Percentiles rank a stretch among this genome's conserved stretches.
phyloP scores from a whole-genome alignment of 1,140 invertebrate species.

The Apis cerana region DNA sequence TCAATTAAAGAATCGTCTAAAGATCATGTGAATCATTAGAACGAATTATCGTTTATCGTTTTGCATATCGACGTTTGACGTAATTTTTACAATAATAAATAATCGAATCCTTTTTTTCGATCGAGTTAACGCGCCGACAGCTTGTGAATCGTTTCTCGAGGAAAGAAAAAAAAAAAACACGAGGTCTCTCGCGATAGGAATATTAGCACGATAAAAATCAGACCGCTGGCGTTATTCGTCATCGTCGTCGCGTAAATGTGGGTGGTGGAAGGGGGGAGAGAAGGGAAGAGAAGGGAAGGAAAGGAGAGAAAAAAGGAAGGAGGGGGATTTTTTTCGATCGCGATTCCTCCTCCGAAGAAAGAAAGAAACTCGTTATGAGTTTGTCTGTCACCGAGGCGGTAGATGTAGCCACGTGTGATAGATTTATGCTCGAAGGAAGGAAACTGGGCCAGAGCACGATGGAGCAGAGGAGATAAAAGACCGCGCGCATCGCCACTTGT shows the following conservation, averaged over 20 bases:
- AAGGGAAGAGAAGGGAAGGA: too few species aligned
- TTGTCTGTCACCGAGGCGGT: constrained; percentile 31
- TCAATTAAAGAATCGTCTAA: neutral
- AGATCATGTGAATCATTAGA: neutral
- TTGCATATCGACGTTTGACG: too few species aligned
- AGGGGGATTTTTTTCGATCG: neutral
- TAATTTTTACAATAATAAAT: too few species aligned
- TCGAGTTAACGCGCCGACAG: neutral
- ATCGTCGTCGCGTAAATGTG: neutral
- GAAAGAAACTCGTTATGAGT: constrained; percentile 47
- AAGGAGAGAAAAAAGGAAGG: neutral
- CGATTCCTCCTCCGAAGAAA: constrained; percentile 13
- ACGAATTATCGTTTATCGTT: neutral
- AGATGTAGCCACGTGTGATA: constrained; percentile 20
- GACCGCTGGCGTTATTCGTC: constrained; percentile 8
- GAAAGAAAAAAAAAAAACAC: neutral
- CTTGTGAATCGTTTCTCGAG: neutral
- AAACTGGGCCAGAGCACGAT: constrained; percentile 56
- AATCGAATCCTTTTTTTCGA: neutral
- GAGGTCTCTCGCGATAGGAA: neutral
- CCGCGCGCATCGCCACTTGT: constrained; percentile 58
- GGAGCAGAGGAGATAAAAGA: constrained; percentile 55
- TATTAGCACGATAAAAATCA: constrained; percentile 16
- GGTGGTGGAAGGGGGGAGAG: neutral
- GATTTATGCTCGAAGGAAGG: constrained; percentile 52